These are phyloP conservation scores for Paradisaea rubra DNA, from an alignment of 2,113 vertebrate genomes.

Conservation along the genomic window DNA sequence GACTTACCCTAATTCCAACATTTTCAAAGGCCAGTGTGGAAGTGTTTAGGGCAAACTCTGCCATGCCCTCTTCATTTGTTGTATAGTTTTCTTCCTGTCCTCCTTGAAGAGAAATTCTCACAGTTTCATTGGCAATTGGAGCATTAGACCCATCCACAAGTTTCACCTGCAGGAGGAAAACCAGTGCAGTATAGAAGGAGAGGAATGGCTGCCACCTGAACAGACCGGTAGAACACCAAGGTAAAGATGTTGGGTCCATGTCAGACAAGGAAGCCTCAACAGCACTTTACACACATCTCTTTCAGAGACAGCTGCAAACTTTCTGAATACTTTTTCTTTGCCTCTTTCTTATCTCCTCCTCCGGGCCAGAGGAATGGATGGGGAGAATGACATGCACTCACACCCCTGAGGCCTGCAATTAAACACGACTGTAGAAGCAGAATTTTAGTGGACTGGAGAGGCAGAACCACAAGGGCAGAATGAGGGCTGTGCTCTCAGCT, in stretches of 20 bases:
- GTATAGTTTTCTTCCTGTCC: constrained; percentile 20
- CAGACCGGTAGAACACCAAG: background rate
- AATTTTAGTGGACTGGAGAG: background rate
- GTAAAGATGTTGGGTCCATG: background rate
- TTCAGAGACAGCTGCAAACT: background rate
- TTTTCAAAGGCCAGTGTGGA: background rate
- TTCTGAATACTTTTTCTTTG: background rate
- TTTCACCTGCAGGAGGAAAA: constrained; percentile 56
- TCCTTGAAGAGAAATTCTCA: constrained; percentile 45
- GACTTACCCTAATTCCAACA: constrained; percentile 59
- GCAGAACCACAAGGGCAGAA: background rate
- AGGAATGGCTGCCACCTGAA: background rate
- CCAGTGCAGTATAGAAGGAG: background rate
- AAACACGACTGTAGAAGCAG: background rate
- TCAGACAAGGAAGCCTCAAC: background rate
- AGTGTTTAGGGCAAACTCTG: constrained; percentile 60
- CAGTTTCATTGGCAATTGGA: constrained; percentile 48
- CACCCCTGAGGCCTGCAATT: background rate
- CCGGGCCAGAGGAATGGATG: background rate
- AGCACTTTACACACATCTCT: background rate
- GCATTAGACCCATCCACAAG: constrained; percentile 54
- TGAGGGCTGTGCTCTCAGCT: background rate
- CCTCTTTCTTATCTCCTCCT: background rate
- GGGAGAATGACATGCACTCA: background rate
- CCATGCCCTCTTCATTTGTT: constrained; percentile 65